Conservation (phyloP, 2,888 invertebrate species). For the Cantharis rustica region DNA sequence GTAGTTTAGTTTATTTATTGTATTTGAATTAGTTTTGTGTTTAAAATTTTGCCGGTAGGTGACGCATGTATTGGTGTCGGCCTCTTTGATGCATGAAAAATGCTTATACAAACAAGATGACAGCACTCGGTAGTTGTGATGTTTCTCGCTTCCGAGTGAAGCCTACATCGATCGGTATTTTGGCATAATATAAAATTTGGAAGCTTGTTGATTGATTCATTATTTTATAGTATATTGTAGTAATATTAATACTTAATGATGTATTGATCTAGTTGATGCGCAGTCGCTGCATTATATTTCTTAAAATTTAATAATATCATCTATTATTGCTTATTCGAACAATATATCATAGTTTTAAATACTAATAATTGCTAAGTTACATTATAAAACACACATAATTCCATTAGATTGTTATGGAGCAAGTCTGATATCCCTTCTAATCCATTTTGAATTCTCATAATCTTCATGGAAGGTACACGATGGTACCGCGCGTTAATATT, state of each 20-base stretch:
- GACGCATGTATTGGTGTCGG: slow-evolving; percentile 10
- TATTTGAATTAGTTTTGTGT: slow-evolving; percentile 4
- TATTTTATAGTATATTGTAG: not conserved
- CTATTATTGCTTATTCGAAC: not conserved
- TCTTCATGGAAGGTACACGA: slow-evolving; percentile 28
- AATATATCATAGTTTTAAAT: not conserved
- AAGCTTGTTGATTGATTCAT: not conserved
- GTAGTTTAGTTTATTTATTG: slow-evolving; percentile 2
- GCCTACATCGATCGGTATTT: not conserved
- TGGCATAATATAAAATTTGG: not conserved
- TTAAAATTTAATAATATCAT: not conserved
- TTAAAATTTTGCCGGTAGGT: slow-evolving; percentile 11
- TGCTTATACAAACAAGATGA: slow-evolving; percentile 26
- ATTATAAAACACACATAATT: not conserved
- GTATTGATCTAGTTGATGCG: not conserved
- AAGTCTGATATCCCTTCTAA: not conserved
- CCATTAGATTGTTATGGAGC: not conserved
- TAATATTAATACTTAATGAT: not conserved
- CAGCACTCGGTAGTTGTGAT: slow-evolving; percentile 28
- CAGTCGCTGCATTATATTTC: not conserved
- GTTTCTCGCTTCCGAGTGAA: slow-evolving; percentile 1
- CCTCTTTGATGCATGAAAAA: slow-evolving; percentile 12
- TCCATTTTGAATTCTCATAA: not conserved
- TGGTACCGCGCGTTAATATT: slow-evolving; percentile 35
- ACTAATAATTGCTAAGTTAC: not conserved